phyloP scores from a whole-genome alignment of 53 echinoderm and acorn worm genomes.

The Crossaster papposus region DNA sequence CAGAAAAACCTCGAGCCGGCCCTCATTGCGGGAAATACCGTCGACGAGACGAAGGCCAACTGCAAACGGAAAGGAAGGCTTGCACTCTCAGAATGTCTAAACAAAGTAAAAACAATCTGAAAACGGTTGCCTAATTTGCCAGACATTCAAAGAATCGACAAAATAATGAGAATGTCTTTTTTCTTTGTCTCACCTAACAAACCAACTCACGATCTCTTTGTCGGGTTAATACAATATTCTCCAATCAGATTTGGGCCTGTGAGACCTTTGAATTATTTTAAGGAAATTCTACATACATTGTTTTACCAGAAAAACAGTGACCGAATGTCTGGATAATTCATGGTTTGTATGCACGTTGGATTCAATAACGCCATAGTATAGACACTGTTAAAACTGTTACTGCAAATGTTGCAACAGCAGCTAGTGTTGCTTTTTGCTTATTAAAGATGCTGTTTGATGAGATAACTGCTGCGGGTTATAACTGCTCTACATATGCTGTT shows the following conservation, averaged over 20 bases:
- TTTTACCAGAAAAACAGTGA: too few relatives aligned
- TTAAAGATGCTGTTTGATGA: too few relatives aligned
- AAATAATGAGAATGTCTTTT: too few relatives aligned
- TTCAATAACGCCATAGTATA: too few relatives aligned
- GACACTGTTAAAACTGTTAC: not conserved
- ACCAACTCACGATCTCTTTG: not conserved
- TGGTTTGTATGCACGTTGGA: too few relatives aligned
- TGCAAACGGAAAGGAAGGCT: not conserved
- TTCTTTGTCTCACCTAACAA: not conserved
- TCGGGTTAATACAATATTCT: not conserved
- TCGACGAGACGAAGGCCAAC: constrained; percentile 45
- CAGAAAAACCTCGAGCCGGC: constrained; percentile 49
- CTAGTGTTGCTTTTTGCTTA: too few relatives aligned
- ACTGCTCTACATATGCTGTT: not conserved
- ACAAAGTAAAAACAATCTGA: not conserved
- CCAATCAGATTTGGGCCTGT: not conserved
- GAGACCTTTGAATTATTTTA: not conserved
- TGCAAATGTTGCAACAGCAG: not conserved
- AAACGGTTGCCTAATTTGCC: too few relatives aligned
- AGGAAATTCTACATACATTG: too few relatives aligned
- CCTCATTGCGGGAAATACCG: constrained; percentile 40
- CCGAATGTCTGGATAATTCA: too few relatives aligned
- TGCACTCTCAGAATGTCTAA: not conserved
- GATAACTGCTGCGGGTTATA: too few relatives aligned
- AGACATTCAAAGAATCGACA: too few relatives aligned